Percentiles rank a stretch among this genome's conserved stretches.
phyloP scores from a whole-genome alignment of 2,113 vertebrate genomes.

The Calidris pugnax region DNA sequence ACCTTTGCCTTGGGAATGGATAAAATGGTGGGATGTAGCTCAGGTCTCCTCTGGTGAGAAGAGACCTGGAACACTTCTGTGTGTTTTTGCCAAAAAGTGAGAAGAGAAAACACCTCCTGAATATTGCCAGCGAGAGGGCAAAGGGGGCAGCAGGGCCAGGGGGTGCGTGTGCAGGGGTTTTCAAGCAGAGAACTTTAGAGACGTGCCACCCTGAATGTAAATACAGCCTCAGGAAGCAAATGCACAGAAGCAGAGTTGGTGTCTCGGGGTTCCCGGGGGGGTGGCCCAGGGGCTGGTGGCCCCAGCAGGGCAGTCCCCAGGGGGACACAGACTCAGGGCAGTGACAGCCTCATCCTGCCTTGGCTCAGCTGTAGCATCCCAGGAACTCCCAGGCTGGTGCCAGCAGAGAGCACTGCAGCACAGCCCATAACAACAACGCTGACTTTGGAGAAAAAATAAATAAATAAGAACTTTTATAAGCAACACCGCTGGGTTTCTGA shows the following conservation, averaged over 20 bases:
- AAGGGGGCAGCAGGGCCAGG: background rate
- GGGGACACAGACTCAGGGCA: background rate
- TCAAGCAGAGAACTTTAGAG: background rate
- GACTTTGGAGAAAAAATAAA: accelerated
- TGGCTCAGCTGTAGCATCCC: background rate
- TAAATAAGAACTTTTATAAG: accelerated
- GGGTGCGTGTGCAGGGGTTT: accelerated
- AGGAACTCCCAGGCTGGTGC: background rate
- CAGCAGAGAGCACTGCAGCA: constrained; percentile 66
- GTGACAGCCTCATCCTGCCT: background rate
- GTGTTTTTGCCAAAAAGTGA: background rate
- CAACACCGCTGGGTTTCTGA: background rate
- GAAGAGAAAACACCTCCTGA: background rate
- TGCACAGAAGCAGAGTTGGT: accelerated
- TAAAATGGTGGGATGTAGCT: background rate
- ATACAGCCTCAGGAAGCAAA: background rate
- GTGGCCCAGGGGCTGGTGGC: background rate
- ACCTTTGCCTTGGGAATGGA: background rate
- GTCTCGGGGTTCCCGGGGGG: background rate
- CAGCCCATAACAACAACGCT: accelerated
- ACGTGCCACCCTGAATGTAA: background rate
- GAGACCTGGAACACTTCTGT: background rate
- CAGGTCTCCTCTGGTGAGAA: background rate
- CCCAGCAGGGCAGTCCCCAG: accelerated
- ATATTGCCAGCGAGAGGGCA: background rate